Base-by-base conservation (phyloP, 2,888 invertebrate species). In the Ophraella communa region DNA sequence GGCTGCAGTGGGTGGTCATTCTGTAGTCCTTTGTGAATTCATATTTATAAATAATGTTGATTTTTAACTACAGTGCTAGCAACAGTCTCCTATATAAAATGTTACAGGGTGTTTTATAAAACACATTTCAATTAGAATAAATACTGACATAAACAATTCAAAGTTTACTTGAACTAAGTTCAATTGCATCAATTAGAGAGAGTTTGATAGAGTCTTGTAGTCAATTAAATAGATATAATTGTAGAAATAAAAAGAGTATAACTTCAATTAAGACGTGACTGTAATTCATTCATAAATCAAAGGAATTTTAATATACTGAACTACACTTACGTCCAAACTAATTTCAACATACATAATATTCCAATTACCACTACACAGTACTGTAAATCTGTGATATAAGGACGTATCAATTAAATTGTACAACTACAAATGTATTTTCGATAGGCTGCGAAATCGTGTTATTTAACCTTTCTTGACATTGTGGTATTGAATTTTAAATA, bases 401-500 rank as follows among this genome's bases (percentile, higher is more conserved):
- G 49, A 51, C 49, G 4, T 51, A 27, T 51, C 17, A 51, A 51
- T 51, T 10, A 24, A 51, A 27, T 27, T 3, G 49, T 17, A 17
- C 17, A 27, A 47, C 21, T 51, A 51, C n/a, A 51, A 23, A 51
- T 51, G 17, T 49, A 10, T 14, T 23, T 51, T 27, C 49, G 24
- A 51, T 51, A n/a, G 27, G 14, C 14, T 27, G 49, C 49, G 27
- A 51, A 51, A 51, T 24, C 17, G 4, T 51, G 24, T 23, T 51
- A 51, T 51, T 51, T 51, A 51, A 51, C 49, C 49, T 52, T 52
- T 21, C 18, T 42, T 54, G 54, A 54, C 54, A 54, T 54, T 54
- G 54, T 17, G n/a, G 24, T 17, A 54, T 30, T 54, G 54, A 42
- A 42, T 54, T 54, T 54, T 54, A 54, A 39, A 54, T 54, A 24